These are phyloP conservation scores for Chloropsis hardwickii DNA, from an alignment of 2,113 vertebrate genomes.

Conservation along the genomic window DNA sequence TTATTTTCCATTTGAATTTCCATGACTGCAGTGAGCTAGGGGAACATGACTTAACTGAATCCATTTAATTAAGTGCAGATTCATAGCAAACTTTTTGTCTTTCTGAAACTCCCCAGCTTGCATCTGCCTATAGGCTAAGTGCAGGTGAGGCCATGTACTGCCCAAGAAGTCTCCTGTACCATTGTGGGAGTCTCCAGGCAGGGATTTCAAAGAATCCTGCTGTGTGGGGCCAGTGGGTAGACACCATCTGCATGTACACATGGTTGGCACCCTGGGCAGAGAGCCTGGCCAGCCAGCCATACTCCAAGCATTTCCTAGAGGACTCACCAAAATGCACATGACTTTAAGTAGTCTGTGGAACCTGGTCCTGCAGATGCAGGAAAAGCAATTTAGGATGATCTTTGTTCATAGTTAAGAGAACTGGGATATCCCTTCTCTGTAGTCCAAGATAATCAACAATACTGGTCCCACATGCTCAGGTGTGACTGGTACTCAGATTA, in stretches of 20 bases:
- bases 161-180: accelerated
- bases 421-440: background rate
- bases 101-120: background rate
- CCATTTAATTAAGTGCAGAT: background rate
- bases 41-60: background rate
- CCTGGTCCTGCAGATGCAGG: background rate
- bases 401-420: background rate
- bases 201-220: background rate
- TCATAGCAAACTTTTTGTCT: background rate
- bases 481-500: background rate
- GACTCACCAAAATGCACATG: accelerated
- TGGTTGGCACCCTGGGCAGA: background rate
- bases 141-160: background rate
- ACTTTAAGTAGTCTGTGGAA: background rate
- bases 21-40: background rate
- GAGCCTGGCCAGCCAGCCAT: accelerated
- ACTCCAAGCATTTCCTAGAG: background rate
- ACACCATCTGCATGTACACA: accelerated
- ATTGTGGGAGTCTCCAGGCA: background rate
- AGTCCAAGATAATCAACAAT: background rate
- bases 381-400: background rate
- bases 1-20: background rate
- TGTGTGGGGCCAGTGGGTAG: background rate
- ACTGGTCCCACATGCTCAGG: background rate
- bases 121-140: background rate